These are phyloP conservation scores for Gavia stellata DNA, from an alignment of 2,113 vertebrate species.

Conservation along the genomic window DNA sequence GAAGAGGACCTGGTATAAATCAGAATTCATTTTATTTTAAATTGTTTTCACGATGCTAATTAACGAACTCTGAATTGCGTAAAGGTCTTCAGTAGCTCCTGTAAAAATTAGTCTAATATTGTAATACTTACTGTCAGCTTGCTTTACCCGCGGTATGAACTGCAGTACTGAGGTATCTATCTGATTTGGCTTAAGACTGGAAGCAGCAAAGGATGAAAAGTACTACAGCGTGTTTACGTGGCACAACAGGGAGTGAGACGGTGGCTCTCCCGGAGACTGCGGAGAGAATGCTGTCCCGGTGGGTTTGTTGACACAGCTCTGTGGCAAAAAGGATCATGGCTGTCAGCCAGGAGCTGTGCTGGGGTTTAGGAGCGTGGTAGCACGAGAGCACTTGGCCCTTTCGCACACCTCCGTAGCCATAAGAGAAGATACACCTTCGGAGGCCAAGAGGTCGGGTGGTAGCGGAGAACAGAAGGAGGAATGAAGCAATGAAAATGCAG, in stretches of 20 bases:
- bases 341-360: neutral
- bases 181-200: neutral
- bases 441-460: neutral
- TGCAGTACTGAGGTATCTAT: neutral
- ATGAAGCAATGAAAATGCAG: neutral
- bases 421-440: neutral
- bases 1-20: neutral
- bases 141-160: neutral
- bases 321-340: neutral
- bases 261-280: neutral
- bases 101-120: neutral
- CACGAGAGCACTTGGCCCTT: neutral
- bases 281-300: neutral
- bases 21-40: neutral
- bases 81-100: neutral
- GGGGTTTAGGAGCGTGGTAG: neutral
- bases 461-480: neutral
- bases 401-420: neutral
- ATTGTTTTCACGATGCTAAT: neutral
- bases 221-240: neutral
- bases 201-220: neutral
- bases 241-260: fast-evolving
- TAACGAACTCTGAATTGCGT: neutral
- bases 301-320: neutral
- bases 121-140: neutral